phyloP scores from a whole-genome alignment of 2,113 vertebrate genomes.

The Cathartes aura region DNA sequence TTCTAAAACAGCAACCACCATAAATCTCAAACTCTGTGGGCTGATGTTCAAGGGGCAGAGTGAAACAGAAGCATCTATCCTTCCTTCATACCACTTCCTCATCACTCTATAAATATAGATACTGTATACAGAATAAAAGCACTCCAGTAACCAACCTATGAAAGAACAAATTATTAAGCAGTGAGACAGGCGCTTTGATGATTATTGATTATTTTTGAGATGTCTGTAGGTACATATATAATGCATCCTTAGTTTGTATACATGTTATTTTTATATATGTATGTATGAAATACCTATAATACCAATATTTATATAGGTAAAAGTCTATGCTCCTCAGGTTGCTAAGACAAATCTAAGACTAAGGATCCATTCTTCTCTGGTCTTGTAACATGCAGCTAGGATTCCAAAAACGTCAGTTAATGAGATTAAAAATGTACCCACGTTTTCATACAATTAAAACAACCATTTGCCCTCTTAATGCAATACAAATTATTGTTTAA shows the following conservation, averaged over 20 bases:
- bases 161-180: background rate
- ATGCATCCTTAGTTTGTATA: background rate
- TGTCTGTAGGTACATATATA: background rate
- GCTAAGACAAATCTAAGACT: background rate
- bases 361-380: background rate
- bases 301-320: background rate
- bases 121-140: background rate
- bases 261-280: background rate
- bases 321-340: background rate
- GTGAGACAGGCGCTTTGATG: background rate
- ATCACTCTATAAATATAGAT: background rate
- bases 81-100: background rate
- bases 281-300: background rate
- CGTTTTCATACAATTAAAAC: background rate
- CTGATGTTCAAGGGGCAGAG: background rate
- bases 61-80: background rate
- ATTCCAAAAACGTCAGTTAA: background rate
- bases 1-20: background rate
- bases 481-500: slow-evolving; percentile 14
- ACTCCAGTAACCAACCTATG: background rate
- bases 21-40: background rate
- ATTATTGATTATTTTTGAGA: background rate
- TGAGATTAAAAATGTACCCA: background rate
- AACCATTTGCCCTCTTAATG: background rate
- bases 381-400: background rate